Base-by-base conservation (phyloP, 2,888 invertebrate genomes). In the Odontothrips loti region DNA sequence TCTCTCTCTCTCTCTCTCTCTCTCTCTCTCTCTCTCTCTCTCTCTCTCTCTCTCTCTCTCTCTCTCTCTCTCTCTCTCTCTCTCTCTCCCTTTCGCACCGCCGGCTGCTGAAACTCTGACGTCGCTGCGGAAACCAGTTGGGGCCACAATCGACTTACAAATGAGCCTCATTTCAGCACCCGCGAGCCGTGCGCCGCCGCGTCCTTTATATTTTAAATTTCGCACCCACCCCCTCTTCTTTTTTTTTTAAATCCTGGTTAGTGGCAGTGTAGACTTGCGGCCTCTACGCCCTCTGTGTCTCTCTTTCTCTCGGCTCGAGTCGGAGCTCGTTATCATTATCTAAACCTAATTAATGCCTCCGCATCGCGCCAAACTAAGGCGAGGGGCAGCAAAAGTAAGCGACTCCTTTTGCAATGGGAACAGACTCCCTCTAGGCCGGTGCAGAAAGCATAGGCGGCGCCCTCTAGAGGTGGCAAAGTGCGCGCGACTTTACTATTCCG, bases 341-440 rank as follows among this genome's bases (percentile, higher is more conserved):
- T 89, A 89, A 89, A 89, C 89, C 88, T 89, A 89, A 89, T 89
- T 89, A 89, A 89, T 89, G 88, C 87, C 68, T 75, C 23, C 47
- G 63, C 29, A n/a, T 20, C 80, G 34, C 23, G 68, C 23, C 68
- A 12, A 58, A 27, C 68, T 23, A 23, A 58, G 17, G 11, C 58
- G 58, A 15, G 58, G 20, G 58, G 10, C 15, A 17, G 20, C 58
- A 58, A n/a, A 58, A 58, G 58, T 17, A 15, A n/a, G 58, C 58
- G 58, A n/a, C 58, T 6, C 58, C 58, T 43, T 43, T 43, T 43
- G 34, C 34, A 43, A 6, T 43, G 34, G 34, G 34, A 43, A 43
- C 34, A 43, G 58, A 58, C 58, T 58, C 58, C 51, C 11, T 51
- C 51, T 51, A 15, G 48, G 48, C 48, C 10, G 10, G 15, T 51